Conservation (phyloP, 2,113 vertebrate genomes). For the Tauraco erythrolophus region DNA sequence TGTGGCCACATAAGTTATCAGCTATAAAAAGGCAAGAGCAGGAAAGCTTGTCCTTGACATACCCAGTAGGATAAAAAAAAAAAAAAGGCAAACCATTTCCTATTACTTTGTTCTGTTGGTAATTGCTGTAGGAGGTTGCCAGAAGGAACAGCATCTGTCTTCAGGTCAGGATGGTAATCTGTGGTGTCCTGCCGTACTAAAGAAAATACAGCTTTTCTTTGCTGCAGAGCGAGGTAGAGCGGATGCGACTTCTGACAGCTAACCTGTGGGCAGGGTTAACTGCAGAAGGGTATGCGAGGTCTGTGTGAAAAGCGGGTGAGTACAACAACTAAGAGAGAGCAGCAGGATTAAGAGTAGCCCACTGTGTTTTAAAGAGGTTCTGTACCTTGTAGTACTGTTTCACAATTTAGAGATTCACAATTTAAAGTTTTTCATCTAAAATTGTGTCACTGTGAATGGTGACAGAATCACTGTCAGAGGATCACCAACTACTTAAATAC, state of each 20-base stretch:
- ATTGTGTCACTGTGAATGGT: not conserved
- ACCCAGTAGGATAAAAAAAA: not conserved
- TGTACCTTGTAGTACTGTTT: not conserved
- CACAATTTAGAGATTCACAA: not conserved
- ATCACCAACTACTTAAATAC: not conserved
- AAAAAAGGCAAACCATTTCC: conserved; percentile 9
- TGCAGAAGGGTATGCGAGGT: not conserved
- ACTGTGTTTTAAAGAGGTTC: not conserved
- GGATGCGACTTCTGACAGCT: not conserved
- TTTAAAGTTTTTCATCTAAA: not conserved
- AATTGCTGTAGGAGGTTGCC: not conserved
- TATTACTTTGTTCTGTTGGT: conserved; percentile 41
- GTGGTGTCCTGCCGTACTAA: not conserved
- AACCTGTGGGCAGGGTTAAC: not conserved
- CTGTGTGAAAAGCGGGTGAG: not conserved
- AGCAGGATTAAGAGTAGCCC: not conserved
- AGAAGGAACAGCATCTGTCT: not conserved
- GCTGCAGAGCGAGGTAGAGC: not conserved
- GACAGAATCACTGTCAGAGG: not conserved
- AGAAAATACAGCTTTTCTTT: not conserved
- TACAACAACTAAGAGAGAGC: not conserved
- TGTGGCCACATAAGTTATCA: not conserved
- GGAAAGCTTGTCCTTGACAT: conserved; percentile 61
- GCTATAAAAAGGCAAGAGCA: conserved; percentile 40
- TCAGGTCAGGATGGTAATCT: not conserved